A percentile compares a stretch with the other conserved stretches of the same genome.
Evolutionary conservation across 1,140 invertebrate genomes (phyloP).

Genomic region (Cylas formicarius): DNA sequence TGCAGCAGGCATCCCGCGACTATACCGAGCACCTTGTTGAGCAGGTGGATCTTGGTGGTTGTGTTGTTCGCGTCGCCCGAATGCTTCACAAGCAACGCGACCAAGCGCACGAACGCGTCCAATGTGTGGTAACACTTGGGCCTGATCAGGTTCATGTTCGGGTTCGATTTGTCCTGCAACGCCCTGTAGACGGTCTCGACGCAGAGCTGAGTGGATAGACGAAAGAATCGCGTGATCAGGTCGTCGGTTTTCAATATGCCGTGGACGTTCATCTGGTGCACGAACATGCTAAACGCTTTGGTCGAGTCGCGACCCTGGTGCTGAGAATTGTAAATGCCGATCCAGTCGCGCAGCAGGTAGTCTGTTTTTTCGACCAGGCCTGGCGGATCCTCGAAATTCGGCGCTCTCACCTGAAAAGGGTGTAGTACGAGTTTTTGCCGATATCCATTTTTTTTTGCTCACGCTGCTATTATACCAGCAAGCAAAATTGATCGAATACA

Average conservation of each 20-base stretch:
- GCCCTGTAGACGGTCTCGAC: slow-evolving; percentile 88
- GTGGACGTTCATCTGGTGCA: slow-evolving; percentile 93
- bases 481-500: no score
- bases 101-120: slow-evolving; percentile 91
- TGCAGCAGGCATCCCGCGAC: slow-evolving; percentile 89
- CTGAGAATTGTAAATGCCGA: slow-evolving; percentile 76
- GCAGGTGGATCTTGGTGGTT: slow-evolving; percentile 89
- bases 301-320: slow-evolving; percentile 75
- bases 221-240: slow-evolving; percentile 93
- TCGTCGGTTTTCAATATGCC: slow-evolving; percentile 97
- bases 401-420: slow-evolving; percentile 51
- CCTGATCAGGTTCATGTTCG: slow-evolving; percentile 51
- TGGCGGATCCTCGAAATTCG: slow-evolving; percentile 89
- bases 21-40: slow-evolving; percentile 95
- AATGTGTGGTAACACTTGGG: slow-evolving; percentile 93
- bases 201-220: slow-evolving; percentile 93
- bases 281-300: slow-evolving; percentile 91
- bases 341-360: slow-evolving; percentile 90
- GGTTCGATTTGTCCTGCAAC: slow-evolving; percentile 44
- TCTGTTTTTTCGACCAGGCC: slow-evolving; percentile 94
- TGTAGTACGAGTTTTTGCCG: no score
- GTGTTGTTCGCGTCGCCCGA: slow-evolving; percentile 82
- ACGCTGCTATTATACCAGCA: no score
- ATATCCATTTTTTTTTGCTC: no score
- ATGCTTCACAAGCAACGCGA: slow-evolving; percentile 94